Evolutionary conservation across 2,888 invertebrate genomes (phyloP).

Genomic region (Patella ulyssiponensis): DNA sequence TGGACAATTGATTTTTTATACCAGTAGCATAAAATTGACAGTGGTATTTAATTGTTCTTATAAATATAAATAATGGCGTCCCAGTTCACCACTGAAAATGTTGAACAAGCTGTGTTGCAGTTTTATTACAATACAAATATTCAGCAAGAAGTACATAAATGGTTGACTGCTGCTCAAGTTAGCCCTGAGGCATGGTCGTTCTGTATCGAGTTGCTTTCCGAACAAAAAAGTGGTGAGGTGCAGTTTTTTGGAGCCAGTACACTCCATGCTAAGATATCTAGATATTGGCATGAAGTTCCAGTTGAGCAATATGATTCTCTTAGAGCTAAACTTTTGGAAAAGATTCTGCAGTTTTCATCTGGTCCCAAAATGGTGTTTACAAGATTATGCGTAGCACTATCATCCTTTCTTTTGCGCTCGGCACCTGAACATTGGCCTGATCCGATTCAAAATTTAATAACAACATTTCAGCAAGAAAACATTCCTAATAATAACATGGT

Average conservation of each 20-base stretch:
- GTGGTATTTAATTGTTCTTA: background rate
- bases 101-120: slow-evolving; percentile 65
- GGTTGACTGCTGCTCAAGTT: slow-evolving; percentile 88
- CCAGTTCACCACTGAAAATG: slow-evolving; percentile 57
- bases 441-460: slow-evolving; percentile 84
- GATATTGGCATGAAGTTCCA: slow-evolving; percentile 90
- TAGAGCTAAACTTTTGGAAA: slow-evolving; percentile 84
- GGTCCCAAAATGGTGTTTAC: slow-evolving; percentile 90
- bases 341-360: slow-evolving; percentile 82
- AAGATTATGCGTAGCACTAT: slow-evolving; percentile 88
- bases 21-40: too few species aligned
- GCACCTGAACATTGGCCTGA: slow-evolving; percentile 77
- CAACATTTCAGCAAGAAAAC: slow-evolving; percentile 76
- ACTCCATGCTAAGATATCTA: slow-evolving; percentile 88
- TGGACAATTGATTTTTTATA: too few species aligned
- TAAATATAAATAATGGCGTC: slow-evolving; percentile 21
- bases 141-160: slow-evolving; percentile 78
- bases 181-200: slow-evolving; percentile 93
- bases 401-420: slow-evolving; percentile 85
- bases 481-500: slow-evolving; percentile 77
- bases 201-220: slow-evolving; percentile 89
- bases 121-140: slow-evolving; percentile 65
- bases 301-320: slow-evolving; percentile 83
- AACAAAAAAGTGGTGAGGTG: slow-evolving; percentile 87
- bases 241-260: slow-evolving; percentile 96